A percentile compares a stretch with the other conserved stretches of the same genome.
These are phyloP conservation scores for Heliconius hermathena DNA, from an alignment of 1,140 invertebrate genomes.

Conservation along the genomic window DNA sequence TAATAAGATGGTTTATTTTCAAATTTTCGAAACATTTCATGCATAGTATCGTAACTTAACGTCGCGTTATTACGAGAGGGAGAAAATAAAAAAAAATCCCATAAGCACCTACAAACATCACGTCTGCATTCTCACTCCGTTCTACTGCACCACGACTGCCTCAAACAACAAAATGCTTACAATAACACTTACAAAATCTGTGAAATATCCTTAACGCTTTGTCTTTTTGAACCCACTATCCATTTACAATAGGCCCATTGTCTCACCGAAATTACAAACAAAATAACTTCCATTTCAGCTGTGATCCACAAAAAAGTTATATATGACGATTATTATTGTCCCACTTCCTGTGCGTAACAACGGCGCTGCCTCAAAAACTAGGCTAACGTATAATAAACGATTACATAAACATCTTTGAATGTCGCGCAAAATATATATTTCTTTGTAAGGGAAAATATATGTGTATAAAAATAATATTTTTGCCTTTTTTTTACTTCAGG, in stretches of 20 bases:
- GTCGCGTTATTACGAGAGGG: too few relatives aligned
- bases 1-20: too few relatives aligned
- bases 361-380: constrained; percentile 49
- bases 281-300: constrained; percentile 22
- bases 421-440: constrained; percentile 51
- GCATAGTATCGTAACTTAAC: too few relatives aligned
- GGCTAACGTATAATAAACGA: constrained; percentile 53
- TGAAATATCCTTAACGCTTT: too few relatives aligned
- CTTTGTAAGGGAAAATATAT: constrained; percentile 47
- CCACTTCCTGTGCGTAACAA: constrained; percentile 41
- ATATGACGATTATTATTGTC: constrained; percentile 36
- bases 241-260: background rate
- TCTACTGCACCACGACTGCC: too few relatives aligned
- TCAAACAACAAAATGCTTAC: too few relatives aligned
- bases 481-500: too few relatives aligned
- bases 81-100: too few relatives aligned
- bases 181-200: too few relatives aligned
- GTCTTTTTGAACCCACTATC: background rate
- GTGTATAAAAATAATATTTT: constrained; percentile 46
- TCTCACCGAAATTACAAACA: background rate
- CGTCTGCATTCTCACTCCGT: too few relatives aligned
- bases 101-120: too few relatives aligned
- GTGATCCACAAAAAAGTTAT: constrained; percentile 24
- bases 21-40: too few relatives aligned
- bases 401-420: constrained; percentile 57